Evolutionary conservation across 1,140 invertebrate species (phyloP).

Genomic region (Cherax quadricarinatus): DNA sequence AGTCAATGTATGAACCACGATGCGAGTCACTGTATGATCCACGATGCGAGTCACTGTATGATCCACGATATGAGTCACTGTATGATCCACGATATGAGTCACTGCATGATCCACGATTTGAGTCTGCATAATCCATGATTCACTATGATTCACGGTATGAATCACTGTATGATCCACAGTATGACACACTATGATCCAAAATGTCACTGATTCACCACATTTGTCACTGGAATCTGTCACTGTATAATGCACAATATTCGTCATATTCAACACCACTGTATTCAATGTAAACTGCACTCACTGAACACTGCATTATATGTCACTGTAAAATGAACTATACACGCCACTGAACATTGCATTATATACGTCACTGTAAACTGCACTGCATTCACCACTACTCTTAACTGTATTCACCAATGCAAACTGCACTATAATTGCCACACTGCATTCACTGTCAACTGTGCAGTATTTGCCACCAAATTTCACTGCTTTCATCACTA

Average conservation of each 20-base stretch:
- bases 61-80: background rate
- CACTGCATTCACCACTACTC: background rate
- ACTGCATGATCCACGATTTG: background rate
- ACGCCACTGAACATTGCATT: too few relatives aligned
- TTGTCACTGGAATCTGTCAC: too few relatives aligned
- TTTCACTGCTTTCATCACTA: background rate
- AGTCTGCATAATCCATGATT: too few relatives aligned
- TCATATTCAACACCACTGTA: too few relatives aligned
- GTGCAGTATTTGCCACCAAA: background rate
- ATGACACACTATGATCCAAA: too few relatives aligned
- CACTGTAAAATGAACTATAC: too few relatives aligned
- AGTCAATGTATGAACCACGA: background rate
- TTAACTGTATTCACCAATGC: background rate
- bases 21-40: background rate
- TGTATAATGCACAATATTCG: too few relatives aligned
- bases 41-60: background rate
- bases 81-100: background rate
- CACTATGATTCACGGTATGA: background rate
- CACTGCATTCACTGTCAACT: background rate
- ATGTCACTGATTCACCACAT: too few relatives aligned
- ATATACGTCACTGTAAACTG: too few relatives aligned
- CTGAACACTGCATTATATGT: too few relatives aligned
- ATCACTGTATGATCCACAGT: too few relatives aligned
- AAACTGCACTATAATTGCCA: background rate
- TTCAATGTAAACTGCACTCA: too few relatives aligned